These are phyloP conservation scores for Lithosia quadra DNA, from an alignment of 2,888 invertebrate genomes.

Conservation along the genomic window DNA sequence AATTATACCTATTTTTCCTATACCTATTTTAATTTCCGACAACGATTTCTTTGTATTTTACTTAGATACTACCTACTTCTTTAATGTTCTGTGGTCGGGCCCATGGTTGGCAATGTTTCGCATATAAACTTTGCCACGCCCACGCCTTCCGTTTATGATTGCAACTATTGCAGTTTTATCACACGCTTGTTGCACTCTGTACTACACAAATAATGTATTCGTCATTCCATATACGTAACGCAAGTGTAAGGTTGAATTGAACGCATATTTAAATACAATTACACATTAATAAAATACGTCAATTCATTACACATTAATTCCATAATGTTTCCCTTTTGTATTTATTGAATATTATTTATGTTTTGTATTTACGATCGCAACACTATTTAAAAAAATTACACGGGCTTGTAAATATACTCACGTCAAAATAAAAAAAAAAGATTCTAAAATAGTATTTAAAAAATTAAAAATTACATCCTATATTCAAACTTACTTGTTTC, in stretches of 20 bases:
- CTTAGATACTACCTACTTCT: no score
- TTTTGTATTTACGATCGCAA: background rate
- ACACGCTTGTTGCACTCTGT: background rate
- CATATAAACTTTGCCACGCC: background rate
- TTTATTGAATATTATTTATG: background rate
- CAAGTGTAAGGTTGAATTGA: background rate
- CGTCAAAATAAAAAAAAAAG: background rate
- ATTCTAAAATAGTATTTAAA: background rate
- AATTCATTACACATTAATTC: no score
- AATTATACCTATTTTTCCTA: no score
- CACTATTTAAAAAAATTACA: background rate
- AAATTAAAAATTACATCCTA: background rate
- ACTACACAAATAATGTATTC: background rate
- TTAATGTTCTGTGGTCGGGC: background rate
- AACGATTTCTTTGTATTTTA: no score
- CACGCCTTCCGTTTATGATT: background rate
- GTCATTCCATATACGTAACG: background rate
- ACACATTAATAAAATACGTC: background rate
- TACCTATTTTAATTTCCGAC: no score
- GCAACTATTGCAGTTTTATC: background rate
- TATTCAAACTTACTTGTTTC: constrained; percentile 57
- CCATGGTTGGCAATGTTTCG: background rate
- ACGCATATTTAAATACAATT: constrained; percentile 13
- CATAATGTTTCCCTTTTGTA: background rate
- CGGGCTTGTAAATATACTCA: background rate